Conservation (phyloP, 2,888 invertebrate species). For the Nematopogon swammerdamellus region DNA sequence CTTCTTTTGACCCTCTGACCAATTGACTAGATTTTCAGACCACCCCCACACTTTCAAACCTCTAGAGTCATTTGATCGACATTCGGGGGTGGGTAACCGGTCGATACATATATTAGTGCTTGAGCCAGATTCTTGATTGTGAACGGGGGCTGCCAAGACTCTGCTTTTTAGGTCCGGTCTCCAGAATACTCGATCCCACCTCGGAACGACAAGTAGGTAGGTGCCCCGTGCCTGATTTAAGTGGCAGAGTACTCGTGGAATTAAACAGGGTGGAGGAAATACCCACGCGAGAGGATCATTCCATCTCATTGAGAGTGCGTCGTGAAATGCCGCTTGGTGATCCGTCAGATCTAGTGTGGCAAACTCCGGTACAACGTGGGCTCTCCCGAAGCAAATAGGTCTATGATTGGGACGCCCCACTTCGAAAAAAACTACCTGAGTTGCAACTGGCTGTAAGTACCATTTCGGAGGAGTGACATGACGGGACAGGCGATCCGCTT, state of each 20-base stretch:
- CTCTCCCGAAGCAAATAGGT: constrained; percentile 10
- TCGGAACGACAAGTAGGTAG: constrained; percentile 11
- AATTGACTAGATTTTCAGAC: background rate
- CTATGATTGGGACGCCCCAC: constrained; percentile 11
- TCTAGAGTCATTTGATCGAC: background rate
- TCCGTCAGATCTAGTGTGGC: constrained; percentile 2
- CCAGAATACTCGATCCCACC: constrained; percentile 16
- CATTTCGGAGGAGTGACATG: constrained; percentile 9
- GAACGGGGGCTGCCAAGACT: constrained; percentile 4
- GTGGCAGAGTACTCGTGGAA: constrained; percentile 12
- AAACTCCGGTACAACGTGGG: constrained; percentile 8
- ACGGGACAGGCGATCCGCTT: background rate
- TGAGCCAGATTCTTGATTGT: constrained; percentile 6
- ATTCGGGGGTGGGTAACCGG: constrained; percentile 1
- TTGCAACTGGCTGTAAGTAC: constrained; percentile 10
- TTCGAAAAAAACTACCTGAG: constrained; percentile 7
- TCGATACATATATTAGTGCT: constrained; percentile 7
- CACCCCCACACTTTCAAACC: background rate
- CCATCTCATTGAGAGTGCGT: constrained; percentile 17
- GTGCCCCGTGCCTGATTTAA: constrained; percentile 10
- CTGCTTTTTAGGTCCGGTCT: constrained; percentile 13
- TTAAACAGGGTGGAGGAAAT: constrained; percentile 18
- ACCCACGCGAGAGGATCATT: constrained; percentile 14
- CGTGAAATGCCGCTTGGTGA: constrained; percentile 4
- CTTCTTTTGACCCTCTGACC: too few relatives aligned